Conservation (phyloP, 2,888 invertebrate genomes). For the Andrena marginata region DNA sequence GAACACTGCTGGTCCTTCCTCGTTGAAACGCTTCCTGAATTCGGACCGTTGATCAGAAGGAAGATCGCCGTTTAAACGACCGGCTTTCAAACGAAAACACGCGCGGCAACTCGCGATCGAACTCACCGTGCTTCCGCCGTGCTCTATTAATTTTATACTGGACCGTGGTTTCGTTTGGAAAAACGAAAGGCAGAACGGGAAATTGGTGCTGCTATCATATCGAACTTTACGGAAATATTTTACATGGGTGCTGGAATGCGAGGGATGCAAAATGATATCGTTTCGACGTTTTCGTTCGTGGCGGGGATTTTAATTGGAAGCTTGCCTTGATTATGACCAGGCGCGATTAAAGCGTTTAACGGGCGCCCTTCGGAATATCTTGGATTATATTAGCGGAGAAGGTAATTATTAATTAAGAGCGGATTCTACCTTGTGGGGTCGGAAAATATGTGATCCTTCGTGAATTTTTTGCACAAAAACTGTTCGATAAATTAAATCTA, state of each 20-base stretch:
- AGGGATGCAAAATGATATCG: not conserved
- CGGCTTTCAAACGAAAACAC: not conserved
- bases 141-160: slow-evolving; percentile 12
- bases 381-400: not conserved
- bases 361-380: not conserved
- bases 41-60: slow-evolving; percentile 6
- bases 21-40: slow-evolving; percentile 7
- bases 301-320: not conserved
- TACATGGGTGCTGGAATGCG: not conserved
- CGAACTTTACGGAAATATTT: slow-evolving; percentile 10
- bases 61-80: slow-evolving; percentile 11
- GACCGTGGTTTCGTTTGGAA: not conserved
- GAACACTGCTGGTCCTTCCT: not conserved
- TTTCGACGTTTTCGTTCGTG: not conserved
- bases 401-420: not conserved
- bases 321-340: not conserved
- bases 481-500: too few species aligned
- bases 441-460: not conserved
- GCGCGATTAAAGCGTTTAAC: not conserved
- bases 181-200: not conserved
- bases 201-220: slow-evolving; percentile 12
- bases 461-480: too few species aligned
- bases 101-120: not conserved
- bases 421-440: not conserved
- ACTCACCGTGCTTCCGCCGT: not conserved